A percentile compares a stretch with the other conserved stretches of the same genome.
These are phyloP conservation scores for Agonopterix arenella DNA, from an alignment of 2,888 invertebrate genomes.

Conservation along the genomic window DNA sequence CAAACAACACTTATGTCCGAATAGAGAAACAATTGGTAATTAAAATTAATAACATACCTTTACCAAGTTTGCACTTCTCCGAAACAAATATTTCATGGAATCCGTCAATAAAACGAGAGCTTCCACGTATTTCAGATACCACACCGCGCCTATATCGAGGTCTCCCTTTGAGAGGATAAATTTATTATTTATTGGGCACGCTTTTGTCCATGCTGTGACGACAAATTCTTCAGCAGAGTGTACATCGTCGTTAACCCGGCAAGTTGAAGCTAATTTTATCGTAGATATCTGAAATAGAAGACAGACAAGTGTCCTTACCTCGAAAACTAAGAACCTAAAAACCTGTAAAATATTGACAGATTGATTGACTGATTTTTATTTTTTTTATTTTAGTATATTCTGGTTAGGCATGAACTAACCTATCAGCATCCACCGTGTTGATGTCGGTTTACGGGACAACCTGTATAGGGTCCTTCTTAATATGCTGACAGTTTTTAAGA, in stretches of 20 bases:
- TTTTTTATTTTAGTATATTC: too few relatives aligned
- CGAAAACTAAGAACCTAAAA: too few relatives aligned
- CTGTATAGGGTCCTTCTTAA: too few relatives aligned
- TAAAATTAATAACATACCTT: conserved; percentile 29
- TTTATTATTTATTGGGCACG: conserved; percentile 30
- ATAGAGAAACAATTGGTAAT: too few relatives aligned
- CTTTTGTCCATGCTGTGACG: conserved; percentile 36
- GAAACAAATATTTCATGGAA: conserved; percentile 23
- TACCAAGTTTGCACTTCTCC: conserved; percentile 23
- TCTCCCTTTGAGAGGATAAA: conserved; percentile 13
- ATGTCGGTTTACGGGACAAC: too few relatives aligned
- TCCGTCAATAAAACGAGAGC: conserved; percentile 35
- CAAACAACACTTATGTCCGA: too few relatives aligned
- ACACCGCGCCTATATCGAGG: conserved; percentile 25
- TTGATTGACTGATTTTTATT: too few relatives aligned
- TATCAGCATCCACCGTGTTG: too few relatives aligned
- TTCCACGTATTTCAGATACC: conserved; percentile 40
- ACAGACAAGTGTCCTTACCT: too few relatives aligned
- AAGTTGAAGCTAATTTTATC: conserved; percentile 41
- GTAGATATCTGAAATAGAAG: conserved; percentile 36
- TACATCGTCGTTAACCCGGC: conserved; percentile 25
- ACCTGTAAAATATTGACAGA: too few relatives aligned
- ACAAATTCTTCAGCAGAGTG: conserved; percentile 26
- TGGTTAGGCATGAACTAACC: too few relatives aligned
- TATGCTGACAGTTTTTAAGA: too few relatives aligned